A percentile compares a stretch with the other conserved stretches of the same genome.
Evolutionary conservation across 2,888 invertebrate species (phyloP).

Genomic region (Pecten maximus): DNA sequence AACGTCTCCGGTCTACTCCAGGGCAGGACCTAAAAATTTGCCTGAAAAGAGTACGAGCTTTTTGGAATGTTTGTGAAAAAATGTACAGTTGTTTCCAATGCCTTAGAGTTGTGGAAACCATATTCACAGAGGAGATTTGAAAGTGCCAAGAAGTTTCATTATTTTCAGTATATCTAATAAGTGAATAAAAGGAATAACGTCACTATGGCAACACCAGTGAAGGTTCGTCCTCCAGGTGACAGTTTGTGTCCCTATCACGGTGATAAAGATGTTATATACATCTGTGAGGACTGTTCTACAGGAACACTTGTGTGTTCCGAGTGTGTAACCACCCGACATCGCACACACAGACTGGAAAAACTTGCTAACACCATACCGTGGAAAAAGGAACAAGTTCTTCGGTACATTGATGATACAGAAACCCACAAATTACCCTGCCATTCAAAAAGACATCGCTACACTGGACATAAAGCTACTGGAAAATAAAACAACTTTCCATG

Average conservation of each 20-base stretch:
- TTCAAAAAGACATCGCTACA: background rate
- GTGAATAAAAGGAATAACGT: background rate
- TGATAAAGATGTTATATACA: background rate
- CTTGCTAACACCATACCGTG: background rate
- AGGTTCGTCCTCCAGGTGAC: background rate
- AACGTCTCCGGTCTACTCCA: too few species aligned
- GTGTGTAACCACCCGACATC: background rate
- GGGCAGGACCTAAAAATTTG: too few species aligned
- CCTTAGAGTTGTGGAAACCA: too few species aligned
- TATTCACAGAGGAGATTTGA: too few species aligned
- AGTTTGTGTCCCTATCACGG: background rate
- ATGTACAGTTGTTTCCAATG: too few species aligned
- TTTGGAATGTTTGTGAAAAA: too few species aligned
- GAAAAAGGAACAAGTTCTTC: constrained; percentile 10
- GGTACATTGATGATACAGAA: background rate
- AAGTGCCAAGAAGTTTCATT: too few species aligned
- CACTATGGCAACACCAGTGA: background rate
- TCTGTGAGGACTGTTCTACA: background rate
- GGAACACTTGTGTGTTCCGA: background rate
- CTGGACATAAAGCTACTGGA: background rate
- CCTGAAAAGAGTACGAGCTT: too few species aligned
- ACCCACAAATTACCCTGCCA: background rate
- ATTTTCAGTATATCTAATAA: too few species aligned
- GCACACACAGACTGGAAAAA: background rate
- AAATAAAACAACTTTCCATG: background rate